Evolutionary conservation across 2,113 vertebrate genomes (phyloP).

Genomic region (Jacana jacana): DNA sequence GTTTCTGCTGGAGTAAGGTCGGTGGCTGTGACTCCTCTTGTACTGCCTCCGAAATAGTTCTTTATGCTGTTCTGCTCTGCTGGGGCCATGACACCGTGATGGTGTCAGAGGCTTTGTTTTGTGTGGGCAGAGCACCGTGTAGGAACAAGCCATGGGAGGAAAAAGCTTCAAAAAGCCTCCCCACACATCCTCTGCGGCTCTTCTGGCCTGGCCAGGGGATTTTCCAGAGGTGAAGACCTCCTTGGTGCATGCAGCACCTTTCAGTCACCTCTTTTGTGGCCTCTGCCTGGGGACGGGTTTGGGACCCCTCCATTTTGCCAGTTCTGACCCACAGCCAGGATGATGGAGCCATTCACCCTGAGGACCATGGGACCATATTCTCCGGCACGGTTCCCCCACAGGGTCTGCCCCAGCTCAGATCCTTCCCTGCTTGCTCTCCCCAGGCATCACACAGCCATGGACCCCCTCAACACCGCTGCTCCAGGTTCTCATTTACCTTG

Average conservation of each 20-base stretch:
- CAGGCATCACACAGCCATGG: fast-evolving
- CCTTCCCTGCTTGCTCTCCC: not conserved
- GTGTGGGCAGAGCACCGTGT: not conserved
- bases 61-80: not conserved
- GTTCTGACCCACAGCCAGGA: not conserved
- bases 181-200: fast-evolving
- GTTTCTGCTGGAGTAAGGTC: not conserved
- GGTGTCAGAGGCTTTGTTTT: not conserved
- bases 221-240: not conserved
- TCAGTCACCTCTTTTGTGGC: not conserved
- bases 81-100: not conserved
- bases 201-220: not conserved
- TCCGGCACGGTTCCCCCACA: not conserved
- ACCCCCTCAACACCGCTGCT: fast-evolving
- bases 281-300: not conserved
- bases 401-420: not conserved
- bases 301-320: not conserved
- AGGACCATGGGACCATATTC: not conserved
- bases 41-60: not conserved
- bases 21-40: not conserved
- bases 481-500: not conserved
- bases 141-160: not conserved
- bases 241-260: not conserved
- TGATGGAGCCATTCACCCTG: fast-evolving
- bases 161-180: not conserved